Evolutionary conservation across 2,797 vertebrate species (phyloP).

Genomic region (Enteromius unitaeniatus): DNA sequence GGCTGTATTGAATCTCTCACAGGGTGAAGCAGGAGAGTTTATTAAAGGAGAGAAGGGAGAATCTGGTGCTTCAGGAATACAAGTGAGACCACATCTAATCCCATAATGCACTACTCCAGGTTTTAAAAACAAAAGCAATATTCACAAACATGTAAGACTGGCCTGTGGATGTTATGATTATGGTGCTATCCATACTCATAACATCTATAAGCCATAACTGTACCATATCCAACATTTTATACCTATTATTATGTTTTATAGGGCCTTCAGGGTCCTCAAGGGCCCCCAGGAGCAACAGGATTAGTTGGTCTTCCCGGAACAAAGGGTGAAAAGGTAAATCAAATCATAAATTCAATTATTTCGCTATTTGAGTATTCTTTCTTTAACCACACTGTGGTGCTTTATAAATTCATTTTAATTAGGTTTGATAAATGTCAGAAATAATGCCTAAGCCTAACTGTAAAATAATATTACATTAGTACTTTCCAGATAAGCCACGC

Average conservation of each 20-base stretch:
- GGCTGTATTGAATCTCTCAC: not conserved
- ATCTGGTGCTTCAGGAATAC: conserved; percentile 68
- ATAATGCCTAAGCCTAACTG: not conserved
- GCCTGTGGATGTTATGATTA: not conserved
- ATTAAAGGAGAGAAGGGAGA: conserved; percentile 82
- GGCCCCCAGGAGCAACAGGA: conserved; percentile 76
- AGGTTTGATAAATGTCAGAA: not conserved
- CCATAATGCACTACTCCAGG: conserved; percentile 5
- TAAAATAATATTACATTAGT: not conserved
- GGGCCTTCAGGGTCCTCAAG: conserved; percentile 66
- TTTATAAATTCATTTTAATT: not conserved
- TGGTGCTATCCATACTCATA: not conserved
- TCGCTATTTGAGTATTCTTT: not conserved
- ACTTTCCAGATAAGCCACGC: not conserved
- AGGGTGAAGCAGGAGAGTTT: conserved; percentile 77
- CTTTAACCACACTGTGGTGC: not conserved
- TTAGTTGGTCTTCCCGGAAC: conserved; percentile 84
- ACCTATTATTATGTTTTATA: conserved; percentile 45
- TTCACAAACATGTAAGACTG: not conserved
- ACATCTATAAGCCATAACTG: not conserved
- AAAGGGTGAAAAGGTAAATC: conserved; percentile 85
- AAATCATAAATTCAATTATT: not conserved
- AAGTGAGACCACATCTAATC: conserved; percentile 72
- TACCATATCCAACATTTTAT: not conserved
- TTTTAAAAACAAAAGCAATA: conserved; percentile 17